phyloP scores from a whole-genome alignment of 2,888 invertebrate genomes.

The Sepiola atlantica region DNA sequence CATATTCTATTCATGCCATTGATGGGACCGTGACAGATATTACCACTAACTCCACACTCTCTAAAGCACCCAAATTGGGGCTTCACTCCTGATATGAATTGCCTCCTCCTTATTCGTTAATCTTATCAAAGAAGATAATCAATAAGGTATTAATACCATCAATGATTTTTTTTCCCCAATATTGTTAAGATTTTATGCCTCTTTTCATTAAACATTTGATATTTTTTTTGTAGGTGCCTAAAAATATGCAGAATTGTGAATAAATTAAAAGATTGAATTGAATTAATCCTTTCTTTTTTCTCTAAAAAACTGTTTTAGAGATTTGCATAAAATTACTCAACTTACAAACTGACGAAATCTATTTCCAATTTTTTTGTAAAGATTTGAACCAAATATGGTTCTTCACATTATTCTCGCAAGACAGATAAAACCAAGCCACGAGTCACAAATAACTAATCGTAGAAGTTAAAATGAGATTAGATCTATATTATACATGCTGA shows the following conservation, averaged over 20 bases:
- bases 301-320: no score
- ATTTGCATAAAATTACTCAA: background rate
- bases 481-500: background rate
- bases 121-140: background rate
- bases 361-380: background rate
- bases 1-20: no score
- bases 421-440: background rate
- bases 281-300: no score
- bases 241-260: background rate
- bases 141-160: background rate
- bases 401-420: background rate
- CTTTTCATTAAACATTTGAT: background rate
- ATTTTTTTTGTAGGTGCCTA: background rate
- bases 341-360: background rate
- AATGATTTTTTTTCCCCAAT: no score
- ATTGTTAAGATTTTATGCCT: background rate
- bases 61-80: no score
- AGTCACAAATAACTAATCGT: background rate
- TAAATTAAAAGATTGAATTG: background rate
- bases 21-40: no score
- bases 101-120: background rate
- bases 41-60: no score
- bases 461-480: background rate
- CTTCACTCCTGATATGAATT: no score
- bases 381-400: background rate